Evolutionary conservation across 92 coral and sea anemone species (phyloP).

Genomic region (Siderastrea siderea): DNA sequence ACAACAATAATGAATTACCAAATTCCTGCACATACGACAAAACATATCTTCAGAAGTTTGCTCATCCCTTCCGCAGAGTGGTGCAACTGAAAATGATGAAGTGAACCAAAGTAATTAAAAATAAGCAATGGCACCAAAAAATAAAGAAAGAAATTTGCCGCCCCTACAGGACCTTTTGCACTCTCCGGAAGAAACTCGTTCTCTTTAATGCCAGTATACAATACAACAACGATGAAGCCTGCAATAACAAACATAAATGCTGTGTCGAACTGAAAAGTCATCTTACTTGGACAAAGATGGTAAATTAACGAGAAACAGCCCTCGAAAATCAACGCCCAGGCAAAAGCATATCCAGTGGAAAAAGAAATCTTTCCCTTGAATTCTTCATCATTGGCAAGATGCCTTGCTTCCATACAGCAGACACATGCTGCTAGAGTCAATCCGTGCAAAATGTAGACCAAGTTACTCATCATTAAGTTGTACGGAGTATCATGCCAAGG

Average conservation of each 20-base stretch:
- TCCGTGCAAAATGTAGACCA: slow-evolving; percentile 83
- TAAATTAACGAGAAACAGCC: slow-evolving; percentile 86
- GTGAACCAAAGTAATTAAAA: slow-evolving; percentile 86
- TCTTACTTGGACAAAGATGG: slow-evolving; percentile 87
- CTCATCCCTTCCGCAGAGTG: slow-evolving; percentile 22
- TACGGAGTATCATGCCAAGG: slow-evolving; percentile 73
- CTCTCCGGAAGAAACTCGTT: slow-evolving; percentile 40
- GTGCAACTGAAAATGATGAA: not conserved
- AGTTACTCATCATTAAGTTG: slow-evolving; percentile 91
- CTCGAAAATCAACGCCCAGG: slow-evolving; percentile 90
- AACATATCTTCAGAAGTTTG: slow-evolving; percentile 3
- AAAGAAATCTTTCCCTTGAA: slow-evolving; percentile 62
- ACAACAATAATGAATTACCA: slow-evolving; percentile 73
- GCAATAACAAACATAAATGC: slow-evolving; percentile 94
- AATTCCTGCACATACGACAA: slow-evolving; percentile 31
- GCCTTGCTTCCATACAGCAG: slow-evolving; percentile 79
- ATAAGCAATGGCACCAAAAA: slow-evolving; percentile 78
- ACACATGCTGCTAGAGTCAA: slow-evolving; percentile 77
- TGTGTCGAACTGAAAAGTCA: slow-evolving; percentile 94
- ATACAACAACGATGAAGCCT: slow-evolving; percentile 76
- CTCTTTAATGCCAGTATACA: slow-evolving; percentile 70
- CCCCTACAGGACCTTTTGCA: slow-evolving; percentile 65
- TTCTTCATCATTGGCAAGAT: slow-evolving; percentile 5
- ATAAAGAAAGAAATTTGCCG: slow-evolving; percentile 78
- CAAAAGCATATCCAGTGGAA: slow-evolving; percentile 88